These are phyloP conservation scores for Blastobasis adustella DNA, from an alignment of 2,888 invertebrate genomes.

Conservation along the genomic window DNA sequence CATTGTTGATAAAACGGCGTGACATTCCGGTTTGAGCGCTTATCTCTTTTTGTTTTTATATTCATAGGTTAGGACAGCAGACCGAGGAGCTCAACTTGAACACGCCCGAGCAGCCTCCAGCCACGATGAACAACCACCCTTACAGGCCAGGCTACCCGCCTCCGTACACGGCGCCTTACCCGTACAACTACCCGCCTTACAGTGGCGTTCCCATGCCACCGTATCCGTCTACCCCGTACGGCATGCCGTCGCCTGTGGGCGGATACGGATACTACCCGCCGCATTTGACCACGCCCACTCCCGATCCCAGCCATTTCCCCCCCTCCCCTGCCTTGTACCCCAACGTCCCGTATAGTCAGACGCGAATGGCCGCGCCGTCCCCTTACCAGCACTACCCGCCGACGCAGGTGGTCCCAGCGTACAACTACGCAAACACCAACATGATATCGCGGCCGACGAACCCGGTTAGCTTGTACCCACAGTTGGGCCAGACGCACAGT, in stretches of 20 bases:
- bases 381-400: slow-evolving; percentile 45
- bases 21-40: background rate
- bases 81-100: slow-evolving; percentile 53
- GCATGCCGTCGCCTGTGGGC: slow-evolving; percentile 45
- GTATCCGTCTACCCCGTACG: slow-evolving; percentile 37
- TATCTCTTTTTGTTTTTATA: slow-evolving; percentile 7
- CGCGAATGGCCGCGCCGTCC: slow-evolving; percentile 51
- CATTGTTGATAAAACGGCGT: too few relatives aligned
- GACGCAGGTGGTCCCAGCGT: slow-evolving; percentile 25
- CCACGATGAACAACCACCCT: slow-evolving; percentile 54
- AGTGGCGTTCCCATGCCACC: slow-evolving; percentile 43
- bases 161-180: slow-evolving; percentile 39
- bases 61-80: slow-evolving; percentile 57
- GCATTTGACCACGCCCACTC: slow-evolving; percentile 11
- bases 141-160: slow-evolving; percentile 54
- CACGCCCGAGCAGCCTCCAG: slow-evolving; percentile 35
- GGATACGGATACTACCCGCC: slow-evolving; percentile 40
- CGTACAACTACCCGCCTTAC: slow-evolving; percentile 45
- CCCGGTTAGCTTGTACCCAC: slow-evolving; percentile 44
- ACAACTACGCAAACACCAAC: slow-evolving; percentile 59
- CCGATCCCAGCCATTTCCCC: slow-evolving; percentile 34
- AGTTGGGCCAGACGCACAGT: slow-evolving; percentile 39
- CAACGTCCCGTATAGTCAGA: slow-evolving; percentile 51
- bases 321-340: slow-evolving; percentile 38
- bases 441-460: slow-evolving; percentile 54